Evolutionary conservation across 2,888 invertebrate genomes (phyloP).

Genomic region (Caenorhabditis panamensis): DNA sequence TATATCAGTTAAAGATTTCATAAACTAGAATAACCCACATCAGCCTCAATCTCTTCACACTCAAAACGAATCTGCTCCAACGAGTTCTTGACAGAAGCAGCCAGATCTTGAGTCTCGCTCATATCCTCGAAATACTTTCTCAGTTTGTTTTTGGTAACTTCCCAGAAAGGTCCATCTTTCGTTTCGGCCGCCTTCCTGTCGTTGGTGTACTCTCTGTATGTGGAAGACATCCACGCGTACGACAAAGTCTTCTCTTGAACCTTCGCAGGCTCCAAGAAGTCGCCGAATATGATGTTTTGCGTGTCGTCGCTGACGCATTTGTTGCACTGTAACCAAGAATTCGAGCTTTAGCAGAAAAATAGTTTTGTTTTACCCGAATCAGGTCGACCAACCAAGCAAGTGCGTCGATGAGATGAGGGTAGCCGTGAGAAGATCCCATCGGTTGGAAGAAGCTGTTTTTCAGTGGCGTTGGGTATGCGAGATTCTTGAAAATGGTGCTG

Average conservation of each 20-base stretch:
- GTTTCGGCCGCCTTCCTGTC: slow-evolving; percentile 31
- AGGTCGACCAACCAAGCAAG: slow-evolving; percentile 46
- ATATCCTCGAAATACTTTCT: slow-evolving; percentile 12
- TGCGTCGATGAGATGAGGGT: slow-evolving; percentile 49
- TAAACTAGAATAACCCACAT: slow-evolving; percentile 16
- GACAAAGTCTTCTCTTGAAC: slow-evolving; percentile 10
- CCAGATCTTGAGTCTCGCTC: slow-evolving; percentile 27
- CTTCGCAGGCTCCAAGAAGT: slow-evolving; percentile 23
- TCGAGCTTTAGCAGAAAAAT: neutral
- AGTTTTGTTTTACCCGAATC: neutral
- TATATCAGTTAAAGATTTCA: neutral
- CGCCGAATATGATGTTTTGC: slow-evolving; percentile 36
- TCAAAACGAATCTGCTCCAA: slow-evolving; percentile 36
- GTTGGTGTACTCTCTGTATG: slow-evolving; percentile 26
- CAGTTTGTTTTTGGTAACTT: neutral
- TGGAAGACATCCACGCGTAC: slow-evolving; percentile 17
- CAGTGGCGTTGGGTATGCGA: slow-evolving; percentile 33
- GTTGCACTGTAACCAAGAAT: slow-evolving; percentile 7
- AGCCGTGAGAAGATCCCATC: slow-evolving; percentile 40
- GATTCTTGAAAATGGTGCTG: slow-evolving; percentile 24
- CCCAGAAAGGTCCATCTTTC: slow-evolving; percentile 15
- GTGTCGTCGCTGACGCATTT: slow-evolving; percentile 2
- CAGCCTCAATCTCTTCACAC: slow-evolving; percentile 49
- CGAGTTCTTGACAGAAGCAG: neutral
- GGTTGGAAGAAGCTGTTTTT: slow-evolving; percentile 49